phyloP scores from a whole-genome alignment of 2,888 invertebrate species.

The Megastigmus dorsalis region DNA sequence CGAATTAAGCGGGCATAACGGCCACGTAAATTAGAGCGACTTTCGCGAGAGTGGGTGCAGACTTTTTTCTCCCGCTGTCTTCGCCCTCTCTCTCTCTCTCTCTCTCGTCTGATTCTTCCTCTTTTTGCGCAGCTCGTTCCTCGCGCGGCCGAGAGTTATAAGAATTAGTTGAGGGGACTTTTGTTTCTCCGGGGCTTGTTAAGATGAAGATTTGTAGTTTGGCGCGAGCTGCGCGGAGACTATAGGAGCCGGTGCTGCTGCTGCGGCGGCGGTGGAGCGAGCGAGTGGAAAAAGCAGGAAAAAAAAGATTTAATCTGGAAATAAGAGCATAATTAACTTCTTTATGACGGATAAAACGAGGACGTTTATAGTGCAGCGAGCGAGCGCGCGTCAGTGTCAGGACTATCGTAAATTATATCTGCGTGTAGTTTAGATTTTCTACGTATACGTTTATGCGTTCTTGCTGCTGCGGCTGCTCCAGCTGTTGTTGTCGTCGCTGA shows the following conservation, averaged over 20 bases:
- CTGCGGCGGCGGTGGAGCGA: not conserved
- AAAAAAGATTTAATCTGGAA: constrained; percentile 18
- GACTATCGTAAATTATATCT: too few relatives aligned
- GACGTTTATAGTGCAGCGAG: too few relatives aligned
- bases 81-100: not conserved
- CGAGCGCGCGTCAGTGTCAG: too few relatives aligned
- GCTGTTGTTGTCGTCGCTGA: too few relatives aligned
- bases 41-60: constrained; percentile 31
- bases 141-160: constrained; percentile 30
- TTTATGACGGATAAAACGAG: not conserved
- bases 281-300: not conserved
- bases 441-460: too few relatives aligned
- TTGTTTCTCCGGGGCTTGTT: constrained; percentile 41
- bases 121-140: not conserved
- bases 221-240: too few relatives aligned
- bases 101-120: not conserved
- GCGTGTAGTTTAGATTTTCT: too few relatives aligned
- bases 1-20: constrained; percentile 46
- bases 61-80: not conserved
- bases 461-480: too few relatives aligned
- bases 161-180: constrained; percentile 48
- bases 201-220: constrained; percentile 38
- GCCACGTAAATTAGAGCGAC: constrained; percentile 49
- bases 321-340: constrained; percentile 11
- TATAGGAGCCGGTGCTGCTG: too few relatives aligned